A percentile compares a stretch with the other conserved stretches of the same genome.
Evolutionary conservation across 92 coral and sea anemone genomes (phyloP).

Genomic region (Micromussa lordhowensis): DNA sequence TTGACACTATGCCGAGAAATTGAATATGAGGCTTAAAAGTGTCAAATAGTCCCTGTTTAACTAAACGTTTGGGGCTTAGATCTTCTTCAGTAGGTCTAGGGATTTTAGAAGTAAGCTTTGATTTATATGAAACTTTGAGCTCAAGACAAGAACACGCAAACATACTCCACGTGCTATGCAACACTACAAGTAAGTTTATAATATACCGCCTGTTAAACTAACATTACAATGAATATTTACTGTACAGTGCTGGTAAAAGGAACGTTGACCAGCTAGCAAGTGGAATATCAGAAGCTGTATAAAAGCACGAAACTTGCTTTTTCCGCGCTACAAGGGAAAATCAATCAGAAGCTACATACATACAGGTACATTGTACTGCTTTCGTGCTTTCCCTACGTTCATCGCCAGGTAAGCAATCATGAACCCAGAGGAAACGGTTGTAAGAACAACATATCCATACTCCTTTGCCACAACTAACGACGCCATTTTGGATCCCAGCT

Average conservation of each 20-base stretch:
- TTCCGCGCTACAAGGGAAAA: not conserved
- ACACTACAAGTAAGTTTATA: constrained; percentile 6
- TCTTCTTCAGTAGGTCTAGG: too few relatives aligned
- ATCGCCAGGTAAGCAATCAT: constrained; percentile 79
- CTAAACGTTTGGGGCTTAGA: too few relatives aligned
- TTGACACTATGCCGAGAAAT: too few relatives aligned
- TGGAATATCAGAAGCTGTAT: not conserved
- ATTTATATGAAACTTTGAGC: not conserved
- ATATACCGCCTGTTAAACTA: not conserved
- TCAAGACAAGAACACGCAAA: too few relatives aligned
- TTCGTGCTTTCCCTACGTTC: constrained; percentile 90
- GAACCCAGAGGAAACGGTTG: constrained; percentile 88
- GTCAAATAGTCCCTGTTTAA: too few relatives aligned
- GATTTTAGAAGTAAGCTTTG: not conserved
- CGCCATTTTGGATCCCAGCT: constrained; percentile 72
- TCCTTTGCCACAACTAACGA: constrained; percentile 70
- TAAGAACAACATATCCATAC: constrained; percentile 91
- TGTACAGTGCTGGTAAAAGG: not conserved
- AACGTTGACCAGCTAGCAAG: not conserved
- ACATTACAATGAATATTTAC: not conserved
- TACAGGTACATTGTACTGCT: constrained; percentile 79
- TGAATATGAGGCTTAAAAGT: too few relatives aligned
- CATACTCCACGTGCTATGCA: constrained; percentile 6
- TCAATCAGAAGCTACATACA: not conserved
- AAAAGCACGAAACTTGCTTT: not conserved